Evolutionary conservation across 1,140 invertebrate species (phyloP).

Genomic region (Chlorops oryzae): DNA sequence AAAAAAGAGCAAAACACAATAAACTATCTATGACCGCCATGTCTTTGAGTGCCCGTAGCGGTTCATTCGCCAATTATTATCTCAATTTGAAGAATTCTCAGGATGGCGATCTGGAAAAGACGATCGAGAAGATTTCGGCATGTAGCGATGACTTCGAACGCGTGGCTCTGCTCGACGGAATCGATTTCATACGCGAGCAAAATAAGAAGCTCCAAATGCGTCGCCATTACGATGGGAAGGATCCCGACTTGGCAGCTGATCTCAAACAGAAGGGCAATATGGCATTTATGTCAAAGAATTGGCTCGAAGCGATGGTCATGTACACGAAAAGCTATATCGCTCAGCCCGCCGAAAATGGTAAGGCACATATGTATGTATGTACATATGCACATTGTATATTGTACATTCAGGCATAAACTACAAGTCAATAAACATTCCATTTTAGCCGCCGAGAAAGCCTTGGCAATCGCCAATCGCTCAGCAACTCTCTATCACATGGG

Average conservation of each 20-base stretch:
- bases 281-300: slow-evolving; percentile 70
- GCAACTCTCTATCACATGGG: slow-evolving; percentile 77
- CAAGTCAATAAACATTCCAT: slow-evolving; percentile 11
- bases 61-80: slow-evolving; percentile 44
- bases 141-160: slow-evolving; percentile 40
- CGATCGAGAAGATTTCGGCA: slow-evolving; percentile 17
- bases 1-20: too few relatives aligned
- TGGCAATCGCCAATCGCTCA: slow-evolving; percentile 80
- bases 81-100: slow-evolving; percentile 32
- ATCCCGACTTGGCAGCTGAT: slow-evolving; percentile 55
- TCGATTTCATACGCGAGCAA: slow-evolving; percentile 26
- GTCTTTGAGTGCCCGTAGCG: slow-evolving; percentile 27
- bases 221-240: slow-evolving; percentile 53
- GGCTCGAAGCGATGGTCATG: slow-evolving; percentile 61
- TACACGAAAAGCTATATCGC: slow-evolving; percentile 67
- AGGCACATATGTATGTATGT: slow-evolving; percentile 11
- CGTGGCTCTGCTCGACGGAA: slow-evolving; percentile 35
- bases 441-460: slow-evolving; percentile 58
- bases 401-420: too few relatives aligned
- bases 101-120: slow-evolving; percentile 20
- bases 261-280: slow-evolving; percentile 72
- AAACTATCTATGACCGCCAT: slow-evolving; percentile 30
- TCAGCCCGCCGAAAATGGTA: slow-evolving; percentile 61
- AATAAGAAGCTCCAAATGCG: slow-evolving; percentile 35
- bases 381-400: background rate